These are phyloP conservation scores for Catharus fuscescens DNA, from an alignment of 2,113 vertebrate genomes.

Conservation along the genomic window DNA sequence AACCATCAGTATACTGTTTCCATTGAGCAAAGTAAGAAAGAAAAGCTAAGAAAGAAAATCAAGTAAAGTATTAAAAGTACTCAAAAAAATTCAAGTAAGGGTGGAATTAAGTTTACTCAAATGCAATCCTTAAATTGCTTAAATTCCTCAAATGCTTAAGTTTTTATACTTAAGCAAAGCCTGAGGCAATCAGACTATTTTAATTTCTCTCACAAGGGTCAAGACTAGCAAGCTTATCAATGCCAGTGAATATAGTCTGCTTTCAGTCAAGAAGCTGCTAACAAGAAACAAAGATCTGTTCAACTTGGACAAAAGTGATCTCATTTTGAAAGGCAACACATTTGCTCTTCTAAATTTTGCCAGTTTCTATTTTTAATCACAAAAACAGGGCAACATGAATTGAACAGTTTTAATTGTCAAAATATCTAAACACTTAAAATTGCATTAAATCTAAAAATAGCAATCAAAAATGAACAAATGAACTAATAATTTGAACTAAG, in stretches of 20 bases:
- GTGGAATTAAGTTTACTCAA: neutral
- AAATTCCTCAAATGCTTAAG: neutral
- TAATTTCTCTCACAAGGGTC: neutral
- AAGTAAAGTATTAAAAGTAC: neutral
- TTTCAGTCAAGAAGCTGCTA: neutral
- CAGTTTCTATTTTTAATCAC: neutral
- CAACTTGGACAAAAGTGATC: neutral
- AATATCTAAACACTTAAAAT: neutral
- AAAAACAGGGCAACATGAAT: neutral
- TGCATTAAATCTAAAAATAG: neutral
- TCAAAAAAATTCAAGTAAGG: neutral
- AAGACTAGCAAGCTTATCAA: neutral
- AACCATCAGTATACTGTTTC: neutral
- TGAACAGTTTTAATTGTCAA: neutral
- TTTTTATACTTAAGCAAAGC: neutral
- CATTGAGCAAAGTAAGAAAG: neutral
- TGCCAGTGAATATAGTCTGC: neutral
- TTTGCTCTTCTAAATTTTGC: neutral
- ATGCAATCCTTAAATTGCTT: neutral
- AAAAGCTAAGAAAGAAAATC: neutral
- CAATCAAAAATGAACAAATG: neutral
- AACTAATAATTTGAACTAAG: neutral
- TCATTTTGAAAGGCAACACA: neutral
- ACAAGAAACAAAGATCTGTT: neutral
- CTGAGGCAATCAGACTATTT: neutral